These are phyloP conservation scores for Byasa hedistus DNA, from an alignment of 2,888 invertebrate genomes.

Conservation along the genomic window DNA sequence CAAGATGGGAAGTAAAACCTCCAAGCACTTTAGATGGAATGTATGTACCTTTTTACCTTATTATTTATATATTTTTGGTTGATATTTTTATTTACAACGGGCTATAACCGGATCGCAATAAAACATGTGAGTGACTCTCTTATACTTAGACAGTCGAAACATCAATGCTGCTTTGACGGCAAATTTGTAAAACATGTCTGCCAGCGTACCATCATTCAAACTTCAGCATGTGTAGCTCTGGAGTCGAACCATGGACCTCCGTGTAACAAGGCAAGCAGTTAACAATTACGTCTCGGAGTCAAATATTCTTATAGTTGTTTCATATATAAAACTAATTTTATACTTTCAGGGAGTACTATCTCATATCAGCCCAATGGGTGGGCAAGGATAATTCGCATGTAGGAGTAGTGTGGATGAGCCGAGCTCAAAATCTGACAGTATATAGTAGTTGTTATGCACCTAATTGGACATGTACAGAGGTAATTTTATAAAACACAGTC, in stretches of 20 bases:
- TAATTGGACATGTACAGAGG: conserved; percentile 92
- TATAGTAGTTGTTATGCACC: conserved; percentile 91
- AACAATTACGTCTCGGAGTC: no score
- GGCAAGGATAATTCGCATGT: conserved; percentile 88
- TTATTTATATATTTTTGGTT: neutral
- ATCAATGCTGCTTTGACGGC: no score
- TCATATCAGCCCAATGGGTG: conserved; percentile 95
- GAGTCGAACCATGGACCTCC: no score
- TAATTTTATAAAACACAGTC: conserved; percentile 48
- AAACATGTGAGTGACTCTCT: conserved; percentile 24
- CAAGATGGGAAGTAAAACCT: conserved; percentile 84
- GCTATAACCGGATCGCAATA: neutral
- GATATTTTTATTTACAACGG: no score
- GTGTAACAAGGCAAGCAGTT: no score
- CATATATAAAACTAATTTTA: neutral
- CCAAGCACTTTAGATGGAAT: conserved; percentile 88
- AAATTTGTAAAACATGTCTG: no score
- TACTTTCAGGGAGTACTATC: conserved; percentile 90
- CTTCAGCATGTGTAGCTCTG: no score
- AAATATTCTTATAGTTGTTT: neutral
- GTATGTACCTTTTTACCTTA: conserved; percentile 78
- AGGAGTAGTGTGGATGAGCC: conserved; percentile 94
- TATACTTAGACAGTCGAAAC: no score
- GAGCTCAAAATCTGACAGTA: conserved; percentile 94
- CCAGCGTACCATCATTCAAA: no score